A percentile compares a stretch with the other conserved stretches of the same genome.
Conservation (phyloP, 2,797 vertebrate species). For the Vespertilio murinus region DNA sequence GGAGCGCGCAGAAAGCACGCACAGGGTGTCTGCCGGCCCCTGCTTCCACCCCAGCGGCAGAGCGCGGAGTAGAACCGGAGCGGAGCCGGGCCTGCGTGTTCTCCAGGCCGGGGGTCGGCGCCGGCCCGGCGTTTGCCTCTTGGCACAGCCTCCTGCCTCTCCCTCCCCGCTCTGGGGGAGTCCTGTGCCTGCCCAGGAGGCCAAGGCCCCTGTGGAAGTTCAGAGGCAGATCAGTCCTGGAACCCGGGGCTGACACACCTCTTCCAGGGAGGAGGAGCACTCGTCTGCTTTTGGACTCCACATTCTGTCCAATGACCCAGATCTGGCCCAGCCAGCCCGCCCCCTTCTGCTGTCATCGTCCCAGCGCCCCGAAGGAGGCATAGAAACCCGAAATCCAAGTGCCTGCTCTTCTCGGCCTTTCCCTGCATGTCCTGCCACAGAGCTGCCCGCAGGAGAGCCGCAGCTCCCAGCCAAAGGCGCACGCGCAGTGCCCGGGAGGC, state of each 20-base stretch:
- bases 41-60: rapidly evolving
- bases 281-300: not conserved
- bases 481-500: not conserved
- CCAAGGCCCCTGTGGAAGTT: not conserved
- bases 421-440: not conserved
- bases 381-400: not conserved
- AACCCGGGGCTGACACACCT: not conserved
- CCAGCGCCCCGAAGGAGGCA: not conserved
- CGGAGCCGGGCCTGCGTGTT: not conserved
- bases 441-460: not conserved
- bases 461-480: not conserved
- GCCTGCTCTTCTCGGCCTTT: not conserved
- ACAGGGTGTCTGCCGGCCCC: not conserved
- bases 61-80: rapidly evolving
- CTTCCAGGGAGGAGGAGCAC: not conserved
- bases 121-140: not conserved
- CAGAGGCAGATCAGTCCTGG: not conserved
- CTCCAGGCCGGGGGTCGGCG: not conserved
- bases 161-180: not conserved
- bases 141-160: not conserved
- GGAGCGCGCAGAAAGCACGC: not conserved
- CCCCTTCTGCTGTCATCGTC: not conserved
- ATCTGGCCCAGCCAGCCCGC: not conserved
- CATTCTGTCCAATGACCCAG: not conserved
- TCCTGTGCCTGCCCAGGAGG: not conserved